Percentiles rank a stretch among this genome's conserved stretches.
These are phyloP conservation scores for Myopa tessellatipennis DNA, from an alignment of 2,888 invertebrate genomes.

Conservation along the genomic window DNA sequence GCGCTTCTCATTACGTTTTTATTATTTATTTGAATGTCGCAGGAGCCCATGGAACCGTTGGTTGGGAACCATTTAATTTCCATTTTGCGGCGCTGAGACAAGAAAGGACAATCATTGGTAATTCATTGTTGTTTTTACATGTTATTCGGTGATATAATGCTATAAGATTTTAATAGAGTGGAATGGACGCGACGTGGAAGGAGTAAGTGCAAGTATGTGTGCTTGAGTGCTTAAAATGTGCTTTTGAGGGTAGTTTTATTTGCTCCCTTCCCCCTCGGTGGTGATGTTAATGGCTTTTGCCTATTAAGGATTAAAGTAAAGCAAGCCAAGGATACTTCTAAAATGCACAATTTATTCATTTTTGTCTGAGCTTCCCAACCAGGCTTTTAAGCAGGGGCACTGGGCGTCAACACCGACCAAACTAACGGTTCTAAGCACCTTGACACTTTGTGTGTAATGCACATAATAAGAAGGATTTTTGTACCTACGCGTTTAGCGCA, in stretches of 20 bases:
- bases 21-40: constrained; percentile 61
- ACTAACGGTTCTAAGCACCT: too few relatives aligned
- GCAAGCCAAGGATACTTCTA: neutral
- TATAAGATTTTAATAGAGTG: constrained; percentile 49
- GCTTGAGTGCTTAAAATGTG: neutral
- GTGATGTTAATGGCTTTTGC: constrained; percentile 54
- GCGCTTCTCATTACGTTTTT: constrained; percentile 66
- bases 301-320: constrained; percentile 50
- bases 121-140: constrained; percentile 24
- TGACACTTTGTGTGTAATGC: too few relatives aligned
- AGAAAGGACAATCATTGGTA: constrained; percentile 30
- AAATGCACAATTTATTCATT: too few relatives aligned
- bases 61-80: constrained; percentile 5
- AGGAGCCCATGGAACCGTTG: constrained; percentile 8
- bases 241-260: constrained; percentile 21
- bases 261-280: constrained; percentile 46
- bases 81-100: constrained; percentile 18
- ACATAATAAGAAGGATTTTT: too few relatives aligned
- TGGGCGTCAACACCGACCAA: too few relatives aligned
- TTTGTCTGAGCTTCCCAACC: too few relatives aligned
- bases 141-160: constrained; percentile 49
- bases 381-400: too few relatives aligned
- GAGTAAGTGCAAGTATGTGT: neutral
- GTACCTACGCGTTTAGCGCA: too few relatives aligned
- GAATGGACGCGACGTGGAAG: neutral